Evolutionary conservation across 2,888 invertebrate genomes (phyloP).

Genomic region (Scaptodrosophila latifasciaeformis): DNA sequence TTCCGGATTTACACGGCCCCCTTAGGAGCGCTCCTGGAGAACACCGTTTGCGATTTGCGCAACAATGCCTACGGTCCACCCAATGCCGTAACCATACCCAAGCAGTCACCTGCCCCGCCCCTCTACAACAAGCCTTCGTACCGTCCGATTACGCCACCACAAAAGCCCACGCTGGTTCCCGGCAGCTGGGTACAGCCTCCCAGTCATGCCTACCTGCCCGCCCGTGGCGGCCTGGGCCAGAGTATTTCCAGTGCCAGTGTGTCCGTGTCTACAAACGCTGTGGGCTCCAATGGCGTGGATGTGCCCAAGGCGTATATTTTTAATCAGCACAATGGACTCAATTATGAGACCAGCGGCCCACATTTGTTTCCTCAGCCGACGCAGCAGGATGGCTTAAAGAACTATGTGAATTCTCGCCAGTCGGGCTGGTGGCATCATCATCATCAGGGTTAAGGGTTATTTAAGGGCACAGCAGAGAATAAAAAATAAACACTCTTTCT

Average conservation of each 20-base stretch:
- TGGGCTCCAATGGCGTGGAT: slow-evolving; percentile 32
- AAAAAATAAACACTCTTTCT: too few relatives aligned
- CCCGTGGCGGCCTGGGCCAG: slow-evolving; percentile 2
- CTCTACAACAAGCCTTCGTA: slow-evolving; percentile 50
- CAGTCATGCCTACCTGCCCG: slow-evolving; percentile 36
- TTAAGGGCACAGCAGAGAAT: too few relatives aligned
- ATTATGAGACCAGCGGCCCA: slow-evolving; percentile 71
- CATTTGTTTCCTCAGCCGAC: slow-evolving; percentile 65
- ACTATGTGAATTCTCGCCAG: slow-evolving; percentile 62
- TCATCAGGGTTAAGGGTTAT: slow-evolving; percentile 34
- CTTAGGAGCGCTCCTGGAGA: slow-evolving; percentile 80
- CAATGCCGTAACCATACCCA: slow-evolving; percentile 53
- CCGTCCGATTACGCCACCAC: slow-evolving; percentile 29
- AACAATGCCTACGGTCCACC: slow-evolving; percentile 63
- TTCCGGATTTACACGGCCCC: slow-evolving; percentile 85
- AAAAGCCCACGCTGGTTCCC: slow-evolving; percentile 40
- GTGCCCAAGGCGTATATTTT: slow-evolving; percentile 73
- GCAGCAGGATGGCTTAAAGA: slow-evolving; percentile 53
- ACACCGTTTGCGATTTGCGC: slow-evolving; percentile 83
- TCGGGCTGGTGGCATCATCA: slow-evolving; percentile 69
- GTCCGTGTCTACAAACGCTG: slow-evolving; percentile 42
- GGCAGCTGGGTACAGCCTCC: slow-evolving; percentile 28
- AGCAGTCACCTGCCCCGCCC: slow-evolving; percentile 33
- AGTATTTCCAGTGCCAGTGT: slow-evolving; percentile 45
- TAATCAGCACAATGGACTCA: slow-evolving; percentile 74